These are phyloP conservation scores for Arctia plantaginis DNA, from an alignment of 2,888 invertebrate genomes.

Conservation along the genomic window DNA sequence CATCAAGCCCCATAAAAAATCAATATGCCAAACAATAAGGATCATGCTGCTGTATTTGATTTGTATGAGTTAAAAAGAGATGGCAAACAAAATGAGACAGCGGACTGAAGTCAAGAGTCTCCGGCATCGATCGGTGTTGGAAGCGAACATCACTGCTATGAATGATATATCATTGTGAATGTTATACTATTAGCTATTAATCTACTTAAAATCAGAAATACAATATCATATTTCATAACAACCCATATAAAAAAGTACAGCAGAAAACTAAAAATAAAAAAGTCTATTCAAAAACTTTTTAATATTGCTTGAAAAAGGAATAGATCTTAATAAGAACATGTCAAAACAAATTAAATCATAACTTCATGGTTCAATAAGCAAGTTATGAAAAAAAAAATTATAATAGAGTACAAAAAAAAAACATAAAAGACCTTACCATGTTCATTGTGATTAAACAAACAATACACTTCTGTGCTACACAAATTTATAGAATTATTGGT, in stretches of 20 bases:
- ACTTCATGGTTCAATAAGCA: slow-evolving; percentile 79
- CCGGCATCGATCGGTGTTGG: slow-evolving; percentile 78
- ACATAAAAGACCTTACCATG: slow-evolving; percentile 81
- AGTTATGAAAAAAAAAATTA: slow-evolving; percentile 65
- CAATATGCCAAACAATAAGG: slow-evolving; percentile 81
- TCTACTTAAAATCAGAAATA: slow-evolving; percentile 52
- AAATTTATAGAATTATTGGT: slow-evolving; percentile 70
- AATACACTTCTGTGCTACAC: slow-evolving; percentile 71
- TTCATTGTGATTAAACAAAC: slow-evolving; percentile 81
- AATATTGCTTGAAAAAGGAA: slow-evolving; percentile 55
- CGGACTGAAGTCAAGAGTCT: slow-evolving; percentile 82
- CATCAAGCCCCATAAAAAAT: slow-evolving; percentile 75
- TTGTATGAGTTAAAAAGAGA: slow-evolving; percentile 75
- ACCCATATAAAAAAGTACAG: slow-evolving; percentile 30
- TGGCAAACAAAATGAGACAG: slow-evolving; percentile 71
- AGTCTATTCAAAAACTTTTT: slow-evolving; percentile 24
- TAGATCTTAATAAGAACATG: slow-evolving; percentile 75
- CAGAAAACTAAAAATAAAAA: slow-evolving; percentile 21
- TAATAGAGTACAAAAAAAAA: slow-evolving; percentile 70
- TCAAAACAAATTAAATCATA: slow-evolving; percentile 86
- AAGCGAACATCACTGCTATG: slow-evolving; percentile 52
- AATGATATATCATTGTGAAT: slow-evolving; percentile 42
- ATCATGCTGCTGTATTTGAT: slow-evolving; percentile 72
- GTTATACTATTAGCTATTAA: slow-evolving; percentile 54
- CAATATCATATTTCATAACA: slow-evolving; percentile 71